Evolutionary conservation across 2,888 invertebrate species (phyloP), one percentile per base, ranked within the genome.

Genomic region (Rhogogaster chlorosoma): DNA sequence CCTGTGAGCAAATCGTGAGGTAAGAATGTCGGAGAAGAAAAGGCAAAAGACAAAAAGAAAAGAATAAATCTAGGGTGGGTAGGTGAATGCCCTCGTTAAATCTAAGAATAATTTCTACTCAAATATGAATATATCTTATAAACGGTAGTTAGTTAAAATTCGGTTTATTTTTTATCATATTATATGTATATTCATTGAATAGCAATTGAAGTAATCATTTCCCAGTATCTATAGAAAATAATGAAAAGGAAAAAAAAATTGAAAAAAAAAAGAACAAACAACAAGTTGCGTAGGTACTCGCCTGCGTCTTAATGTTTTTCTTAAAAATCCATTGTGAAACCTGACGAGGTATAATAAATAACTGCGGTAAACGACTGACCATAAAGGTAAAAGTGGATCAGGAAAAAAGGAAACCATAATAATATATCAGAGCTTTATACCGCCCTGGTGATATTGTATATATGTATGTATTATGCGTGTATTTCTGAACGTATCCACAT

Each of bases 371-470:
- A 36, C 70, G 32, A 29, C 36, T 38, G 70, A 71, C 70, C 70
- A 71, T 71, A 71, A 71, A 71, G 36, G 38, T n/a, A 36, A 71
- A 71, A 71, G 70, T 36, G 70, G 70, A 36, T 71, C 70, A 71
- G 36, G 70, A 32, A 71, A 71, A 70, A 32, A 29, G 70, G 29
- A 71, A 71, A 10, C 70, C 38, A 75, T 71, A 71, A 38, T 71
- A 61, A 61, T 61, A 61, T 61, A 61, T 61, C 61, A 26, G 26
- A 61, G 61, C 61, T 61, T 61, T 26, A 61, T 61, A 61, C 61
- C 26, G 61, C 26, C 26, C 10, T 53, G 26, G 61, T 61, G 26
- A 61, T 61, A 61, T 26, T 12, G 10, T 26, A 12, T 26, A 26
- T 26, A 5, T 49, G 15, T 22, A 49, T 15, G 9, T 18, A 9